Evolutionary conservation across 1,140 invertebrate species (phyloP), one percentile per base, ranked within the genome.

Genomic region (Ostrea edulis): DNA sequence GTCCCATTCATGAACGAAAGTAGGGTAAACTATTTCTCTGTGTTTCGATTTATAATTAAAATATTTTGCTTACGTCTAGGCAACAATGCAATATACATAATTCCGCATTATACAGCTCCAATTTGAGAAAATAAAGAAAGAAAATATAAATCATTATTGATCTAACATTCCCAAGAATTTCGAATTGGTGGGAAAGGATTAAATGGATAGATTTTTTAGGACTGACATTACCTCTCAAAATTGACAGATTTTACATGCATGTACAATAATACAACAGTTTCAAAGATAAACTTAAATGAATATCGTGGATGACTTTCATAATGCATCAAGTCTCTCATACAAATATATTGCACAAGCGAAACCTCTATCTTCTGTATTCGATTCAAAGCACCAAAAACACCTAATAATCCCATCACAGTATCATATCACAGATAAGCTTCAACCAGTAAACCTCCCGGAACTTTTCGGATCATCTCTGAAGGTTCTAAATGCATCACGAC

Each of bases 321-420:
- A 77, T 29, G 9, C 4, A 29, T 25, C 29, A 77, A 77, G 25
- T 35, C 25, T 77, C 68, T 25, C 22, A 35, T 35, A 29, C 29
- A 77, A 77, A 77, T 77, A 77, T 77, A 77, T 77, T 77, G 68
- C 68, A 77, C 68, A 77, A 77, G 68, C 68, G 22, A 77, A 25
- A 77, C 12, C 68, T 77, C 25, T 12, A 77, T 77, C 68, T 25
- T 22, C 25, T 77, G 25, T 77, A 35, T 77, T 35, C 68, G 12
- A 77, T 77, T 29, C 9, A 77, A 35, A 77, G 68, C 68, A 77
- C 68, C 68, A 77, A 29, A 62, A 20, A 77, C n/a, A 77, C 14
- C 68, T 25, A 22, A 77, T 77, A 25, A 77, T 29, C 68, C 29
- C 9, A 77, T 77, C 68, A 77, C 68, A 35, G 68, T 77, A 77